Evolutionary conservation across 2,113 vertebrate species (phyloP).

Genomic region (Thamnophis sirtalis): DNA sequence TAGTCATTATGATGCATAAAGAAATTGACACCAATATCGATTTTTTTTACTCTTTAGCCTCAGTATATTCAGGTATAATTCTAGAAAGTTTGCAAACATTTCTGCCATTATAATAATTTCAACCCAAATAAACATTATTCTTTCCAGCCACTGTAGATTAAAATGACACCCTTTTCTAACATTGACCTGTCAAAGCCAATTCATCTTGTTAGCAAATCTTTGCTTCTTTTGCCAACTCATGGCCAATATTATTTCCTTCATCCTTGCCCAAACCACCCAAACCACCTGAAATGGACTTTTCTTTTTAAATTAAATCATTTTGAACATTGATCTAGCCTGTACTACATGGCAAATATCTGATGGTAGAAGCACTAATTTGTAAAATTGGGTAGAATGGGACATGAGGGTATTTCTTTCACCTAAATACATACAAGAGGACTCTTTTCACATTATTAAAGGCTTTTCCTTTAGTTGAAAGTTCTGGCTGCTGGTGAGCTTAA

Average conservation of each 20-base stretch:
- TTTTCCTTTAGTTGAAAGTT: not conserved
- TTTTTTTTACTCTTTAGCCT: not conserved
- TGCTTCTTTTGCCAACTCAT: not conserved
- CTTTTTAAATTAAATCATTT: not conserved
- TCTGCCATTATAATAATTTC: not conserved
- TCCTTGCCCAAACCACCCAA: not conserved
- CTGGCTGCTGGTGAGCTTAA: not conserved
- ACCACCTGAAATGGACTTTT: not conserved
- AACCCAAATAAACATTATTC: not conserved
- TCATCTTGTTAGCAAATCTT: not conserved
- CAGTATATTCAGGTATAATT: not conserved
- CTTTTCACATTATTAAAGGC: not conserved
- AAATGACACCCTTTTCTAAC: not conserved
- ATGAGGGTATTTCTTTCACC: not conserved
- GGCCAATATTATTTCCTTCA: not conserved
- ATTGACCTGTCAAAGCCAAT: not conserved
- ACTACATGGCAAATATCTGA: too few relatives aligned
- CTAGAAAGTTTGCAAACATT: not conserved
- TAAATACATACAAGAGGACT: not conserved
- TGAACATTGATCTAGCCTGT: not conserved
- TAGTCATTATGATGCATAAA: not conserved
- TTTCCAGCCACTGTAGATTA: not conserved
- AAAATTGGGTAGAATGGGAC: not conserved
- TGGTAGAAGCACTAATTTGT: not conserved
- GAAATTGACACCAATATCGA: not conserved